These are phyloP conservation scores for Lithobates sylvaticus DNA, from an alignment of 2,797 vertebrate genomes.

Conservation along the genomic window DNA sequence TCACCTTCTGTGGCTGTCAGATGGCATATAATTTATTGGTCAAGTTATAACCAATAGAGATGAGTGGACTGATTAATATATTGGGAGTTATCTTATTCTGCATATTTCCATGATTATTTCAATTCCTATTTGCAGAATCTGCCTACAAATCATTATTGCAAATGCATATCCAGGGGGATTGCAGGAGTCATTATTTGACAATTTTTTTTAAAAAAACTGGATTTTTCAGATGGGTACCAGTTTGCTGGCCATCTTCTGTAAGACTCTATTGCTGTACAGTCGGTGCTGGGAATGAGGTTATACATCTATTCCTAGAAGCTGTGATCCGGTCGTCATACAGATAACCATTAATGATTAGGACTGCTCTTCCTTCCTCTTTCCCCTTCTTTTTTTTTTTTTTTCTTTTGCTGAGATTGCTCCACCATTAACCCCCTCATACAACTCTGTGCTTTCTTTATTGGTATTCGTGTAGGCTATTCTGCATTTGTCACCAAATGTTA, in stretches of 20 bases:
- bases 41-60: background rate
- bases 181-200: background rate
- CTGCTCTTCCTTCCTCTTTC: no score
- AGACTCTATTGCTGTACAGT: background rate
- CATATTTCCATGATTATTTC: background rate
- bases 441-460: background rate
- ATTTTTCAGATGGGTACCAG: background rate
- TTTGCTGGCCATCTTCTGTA: background rate
- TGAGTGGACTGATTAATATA: background rate
- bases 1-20: background rate
- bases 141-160: background rate
- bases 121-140: background rate
- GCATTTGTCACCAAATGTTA: background rate
- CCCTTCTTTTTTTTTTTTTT: no score
- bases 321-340: no score
- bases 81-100: background rate
- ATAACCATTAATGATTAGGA: no score
- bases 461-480: background rate
- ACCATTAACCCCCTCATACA: background rate
- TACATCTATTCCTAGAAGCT: background rate
- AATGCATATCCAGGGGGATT: background rate
- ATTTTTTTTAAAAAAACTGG: background rate
- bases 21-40: background rate
- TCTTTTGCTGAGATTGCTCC: background rate
- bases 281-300: no score